These are phyloP conservation scores for Crossocerus cetratus DNA, from an alignment of 2,888 invertebrate genomes.

Conservation along the genomic window DNA sequence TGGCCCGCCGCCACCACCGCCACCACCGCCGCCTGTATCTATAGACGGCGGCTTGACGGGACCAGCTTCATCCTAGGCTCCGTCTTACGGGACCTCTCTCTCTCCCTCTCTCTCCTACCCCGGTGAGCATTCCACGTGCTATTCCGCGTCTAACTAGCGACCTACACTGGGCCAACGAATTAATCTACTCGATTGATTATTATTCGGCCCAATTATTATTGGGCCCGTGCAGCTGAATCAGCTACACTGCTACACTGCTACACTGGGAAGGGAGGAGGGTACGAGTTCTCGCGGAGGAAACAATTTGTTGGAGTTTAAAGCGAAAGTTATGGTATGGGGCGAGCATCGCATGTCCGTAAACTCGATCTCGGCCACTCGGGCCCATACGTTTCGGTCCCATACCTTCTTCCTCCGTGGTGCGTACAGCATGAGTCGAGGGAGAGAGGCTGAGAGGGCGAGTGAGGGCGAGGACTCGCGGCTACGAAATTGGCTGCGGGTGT, in stretches of 20 bases:
- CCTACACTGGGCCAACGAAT: background rate
- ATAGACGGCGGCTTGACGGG: constrained; percentile 40
- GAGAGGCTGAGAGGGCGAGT: too few species aligned
- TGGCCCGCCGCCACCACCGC: constrained; percentile 19
- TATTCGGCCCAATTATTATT: too few species aligned
- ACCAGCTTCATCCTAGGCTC: constrained; percentile 50
- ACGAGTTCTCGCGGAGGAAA: background rate
- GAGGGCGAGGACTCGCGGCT: constrained; percentile 1
- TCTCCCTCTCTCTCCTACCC: constrained; percentile 7
- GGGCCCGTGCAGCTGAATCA: too few species aligned
- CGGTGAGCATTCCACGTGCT: background rate
- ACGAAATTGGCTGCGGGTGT: constrained; percentile 45
- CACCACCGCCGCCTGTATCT: constrained; percentile 31
- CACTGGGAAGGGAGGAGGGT: background rate
- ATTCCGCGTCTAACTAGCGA: background rate
- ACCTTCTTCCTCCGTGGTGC: constrained; percentile 14
- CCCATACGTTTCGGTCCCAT: constrained; percentile 10
- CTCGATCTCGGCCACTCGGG: constrained; percentile 33
- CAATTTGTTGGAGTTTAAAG: background rate
- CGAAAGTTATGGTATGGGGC: background rate
- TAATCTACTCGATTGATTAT: background rate
- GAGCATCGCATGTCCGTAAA: constrained; percentile 27
- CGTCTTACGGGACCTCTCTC: constrained; percentile 24
- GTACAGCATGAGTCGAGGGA: constrained; percentile 7
- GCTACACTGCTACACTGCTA: background rate